Evolutionary conservation across 2,113 vertebrate genomes (phyloP).

Genomic region (Microcebus tavaratra): DNA sequence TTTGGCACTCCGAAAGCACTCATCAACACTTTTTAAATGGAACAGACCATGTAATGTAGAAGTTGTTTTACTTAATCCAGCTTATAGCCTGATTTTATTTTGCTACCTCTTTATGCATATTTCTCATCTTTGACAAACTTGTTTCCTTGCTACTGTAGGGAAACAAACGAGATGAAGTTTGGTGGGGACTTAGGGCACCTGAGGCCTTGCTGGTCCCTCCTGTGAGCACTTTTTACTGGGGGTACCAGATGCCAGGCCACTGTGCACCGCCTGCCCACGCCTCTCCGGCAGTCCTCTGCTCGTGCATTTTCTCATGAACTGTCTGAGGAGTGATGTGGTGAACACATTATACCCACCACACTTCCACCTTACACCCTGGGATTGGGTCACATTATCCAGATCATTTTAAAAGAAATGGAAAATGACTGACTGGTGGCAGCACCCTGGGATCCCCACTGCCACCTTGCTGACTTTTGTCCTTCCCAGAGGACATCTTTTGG

Average conservation of each 20-base stretch:
- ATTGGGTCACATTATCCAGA: not conserved
- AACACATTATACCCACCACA: fast-evolving
- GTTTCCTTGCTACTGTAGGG: too few relatives aligned
- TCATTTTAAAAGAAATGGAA: not conserved
- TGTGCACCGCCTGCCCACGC: fast-evolving
- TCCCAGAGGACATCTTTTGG: not conserved
- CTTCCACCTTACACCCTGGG: fast-evolving
- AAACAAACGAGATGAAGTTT: too few relatives aligned
- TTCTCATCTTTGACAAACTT: not conserved
- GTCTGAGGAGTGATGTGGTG: not conserved
- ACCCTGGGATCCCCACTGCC: fast-evolving
- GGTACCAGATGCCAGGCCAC: fast-evolving
- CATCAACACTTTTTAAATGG: fast-evolving
- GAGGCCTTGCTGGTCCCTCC: fast-evolving
- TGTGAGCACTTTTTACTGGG: fast-evolving
- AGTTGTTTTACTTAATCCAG: not conserved
- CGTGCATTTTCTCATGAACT: not conserved
- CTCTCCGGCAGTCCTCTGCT: not conserved
- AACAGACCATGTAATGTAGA: fast-evolving
- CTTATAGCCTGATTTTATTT: not conserved
- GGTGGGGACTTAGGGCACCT: fast-evolving
- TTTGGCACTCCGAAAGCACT: fast-evolving
- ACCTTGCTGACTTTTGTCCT: not conserved
- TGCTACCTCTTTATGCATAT: not conserved
- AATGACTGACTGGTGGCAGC: fast-evolving